Base-by-base conservation (phyloP, 2,888 invertebrate genomes). In the Chydorus sphaericus region DNA sequence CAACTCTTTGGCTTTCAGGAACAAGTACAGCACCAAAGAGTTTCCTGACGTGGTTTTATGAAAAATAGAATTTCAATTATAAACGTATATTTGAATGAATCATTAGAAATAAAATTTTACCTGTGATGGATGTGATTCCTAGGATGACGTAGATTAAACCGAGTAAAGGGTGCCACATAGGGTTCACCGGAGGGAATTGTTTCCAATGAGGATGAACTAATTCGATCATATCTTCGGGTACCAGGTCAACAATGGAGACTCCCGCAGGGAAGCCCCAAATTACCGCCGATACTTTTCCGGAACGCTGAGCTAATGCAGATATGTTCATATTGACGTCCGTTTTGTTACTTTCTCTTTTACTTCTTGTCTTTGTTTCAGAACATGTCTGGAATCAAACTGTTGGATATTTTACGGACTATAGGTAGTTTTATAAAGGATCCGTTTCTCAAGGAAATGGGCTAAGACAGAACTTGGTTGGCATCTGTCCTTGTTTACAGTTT, bases 11-110 rank as follows among this genome's bases (percentile, higher is more conserved):
- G 85, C 84, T 52, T 79, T 73, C 61, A 77, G 73, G 71, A 86
- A 86, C 64, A 86, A 83, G 70, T 80, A 85, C 48, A 84, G 81
- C 39, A 73, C 73, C 71, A 78, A 81, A 63, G 82, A 83, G 65
- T 85, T 85, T 62, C 85, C 85, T 55, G 29, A 16, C 30, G 8
- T 11, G 26, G 11, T n/a, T n/a, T n/a, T n/a, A n/a, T 7, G 7
- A 31, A 38, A 56, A 44, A 6, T 57, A 50, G 8, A 54, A 55
- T 33, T 33, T 33, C 8, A 8, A 10, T 33, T 6, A 44, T 26
- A 26, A 44, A 44, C 26, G 28, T 26, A 18, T 3, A 3, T 23
- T 18, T 1, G 23, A 14, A 38, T 14, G 38, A 16, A 38, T 3
- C 16, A 3, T 16, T 7, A 44, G 5, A 44, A 44, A 14, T 2